Percentiles rank a stretch among this genome's conserved stretches.
These are phyloP conservation scores for Malurus splendens DNA, from an alignment of 2,797 vertebrate species.

Conservation along the genomic window DNA sequence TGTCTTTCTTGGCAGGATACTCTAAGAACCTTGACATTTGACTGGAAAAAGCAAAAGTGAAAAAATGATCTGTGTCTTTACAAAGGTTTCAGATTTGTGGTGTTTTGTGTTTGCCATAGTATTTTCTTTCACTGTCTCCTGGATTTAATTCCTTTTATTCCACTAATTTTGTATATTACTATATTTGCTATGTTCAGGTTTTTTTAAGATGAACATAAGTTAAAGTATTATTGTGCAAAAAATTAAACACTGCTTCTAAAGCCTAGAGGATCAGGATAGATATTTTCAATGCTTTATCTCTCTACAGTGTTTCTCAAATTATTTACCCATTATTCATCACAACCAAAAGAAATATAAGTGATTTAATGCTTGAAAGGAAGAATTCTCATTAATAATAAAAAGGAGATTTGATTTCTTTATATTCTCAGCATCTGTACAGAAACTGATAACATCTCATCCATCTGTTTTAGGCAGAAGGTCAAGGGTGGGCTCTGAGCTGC, in stretches of 20 bases:
- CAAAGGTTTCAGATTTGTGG: neutral
- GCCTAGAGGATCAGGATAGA: neutral
- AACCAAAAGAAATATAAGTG: neutral
- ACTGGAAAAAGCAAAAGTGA: neutral
- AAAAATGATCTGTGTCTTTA: neutral
- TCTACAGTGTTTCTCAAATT: neutral
- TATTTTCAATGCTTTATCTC: neutral
- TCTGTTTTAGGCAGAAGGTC: neutral
- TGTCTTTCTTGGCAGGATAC: neutral
- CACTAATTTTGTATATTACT: neutral
- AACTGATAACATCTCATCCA: neutral
- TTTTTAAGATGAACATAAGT: neutral
- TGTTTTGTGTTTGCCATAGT: neutral
- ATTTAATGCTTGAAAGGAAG: neutral
- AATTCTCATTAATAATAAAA: neutral
- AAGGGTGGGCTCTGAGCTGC: neutral
- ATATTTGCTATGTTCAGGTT: neutral
- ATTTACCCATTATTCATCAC: neutral
- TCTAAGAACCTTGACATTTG: neutral
- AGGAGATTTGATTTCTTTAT: neutral
- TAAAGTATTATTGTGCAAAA: neutral
- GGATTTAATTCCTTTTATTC: neutral
- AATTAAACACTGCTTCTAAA: neutral
- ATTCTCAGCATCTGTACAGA: neutral
- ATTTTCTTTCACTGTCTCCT: neutral